These are phyloP conservation scores for Manis crassicaudata DNA, from an alignment of 2,797 vertebrate species.

Conservation along the genomic window DNA sequence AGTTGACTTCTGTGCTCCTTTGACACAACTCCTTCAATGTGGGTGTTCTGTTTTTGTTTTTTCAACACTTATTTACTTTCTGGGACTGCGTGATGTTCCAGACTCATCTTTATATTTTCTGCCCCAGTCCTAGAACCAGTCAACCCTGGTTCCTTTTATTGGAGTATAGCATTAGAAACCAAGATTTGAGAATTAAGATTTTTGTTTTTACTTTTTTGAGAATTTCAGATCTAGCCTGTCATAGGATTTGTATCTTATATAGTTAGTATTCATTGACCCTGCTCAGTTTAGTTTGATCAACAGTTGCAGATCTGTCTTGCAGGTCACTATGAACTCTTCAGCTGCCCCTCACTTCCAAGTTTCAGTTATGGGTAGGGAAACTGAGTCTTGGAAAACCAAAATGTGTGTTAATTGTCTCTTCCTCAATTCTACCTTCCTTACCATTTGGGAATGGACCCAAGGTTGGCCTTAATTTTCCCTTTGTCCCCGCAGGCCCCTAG, in stretches of 20 bases:
- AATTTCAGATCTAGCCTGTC: neutral
- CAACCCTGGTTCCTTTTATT: neutral
- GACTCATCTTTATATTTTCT: neutral
- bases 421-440: neutral
- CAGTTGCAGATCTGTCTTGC: neutral
- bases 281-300: conserved; percentile 13
- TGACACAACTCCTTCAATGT: neutral
- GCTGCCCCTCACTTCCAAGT: neutral
- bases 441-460: neutral
- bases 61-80: neutral
- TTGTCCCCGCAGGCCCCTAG: neutral
- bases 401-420: neutral
- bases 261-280: neutral
- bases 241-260: neutral
- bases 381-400: conserved; percentile 18
- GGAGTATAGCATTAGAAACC: neutral
- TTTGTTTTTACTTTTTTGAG: neutral
- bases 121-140: neutral
- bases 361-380: neutral
- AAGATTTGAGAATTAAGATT: neutral
- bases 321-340: neutral
- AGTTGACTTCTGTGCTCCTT: neutral
- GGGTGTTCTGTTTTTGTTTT: neutral
- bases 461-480: neutral
- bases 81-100: neutral